Evolutionary conservation across 2,797 vertebrate genomes (phyloP), one percentile per base, ranked within the genome.

Genomic region (Cryptoprocta ferox): DNA sequence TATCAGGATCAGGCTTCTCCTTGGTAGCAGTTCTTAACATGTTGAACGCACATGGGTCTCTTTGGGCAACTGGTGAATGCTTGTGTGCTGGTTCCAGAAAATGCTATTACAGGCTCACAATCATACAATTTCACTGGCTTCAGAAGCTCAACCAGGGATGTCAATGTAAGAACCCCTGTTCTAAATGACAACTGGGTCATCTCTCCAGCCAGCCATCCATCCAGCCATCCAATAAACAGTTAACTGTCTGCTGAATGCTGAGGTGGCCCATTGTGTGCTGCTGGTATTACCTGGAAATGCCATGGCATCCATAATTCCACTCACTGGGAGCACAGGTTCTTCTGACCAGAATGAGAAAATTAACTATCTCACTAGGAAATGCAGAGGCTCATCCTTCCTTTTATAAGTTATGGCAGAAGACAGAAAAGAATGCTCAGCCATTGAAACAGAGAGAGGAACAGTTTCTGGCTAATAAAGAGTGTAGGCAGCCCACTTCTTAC

Each of bases 341-440:
- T 92, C 87, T 86, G 61, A 81, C 12, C 48, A n/a, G 78, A 56
- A 73, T 76, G 30, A 89, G 42, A 35, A 91, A 97, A 94, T 68
- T 35, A 84, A 5, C 2, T 14, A n/a, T 63, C 48, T 94, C 45
- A 80, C 21, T 76, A 86, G 75, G 73, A 82, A 35, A 32, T 35
- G 28, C 3, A 81, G 53, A 84, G 14, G 83, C 12, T 75, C 71
- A 68, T 12, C 76, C 30, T 83, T 85, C 37, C 66, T 66, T 95
- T 89, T 42, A 42, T n/a, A 92, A 63, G 4, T 70, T 35, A 87
- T 8, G 10, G 24, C 45, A 91, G 56, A 80, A 86, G 92, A 73
- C 13, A 65, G 76, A 13, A 66, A 91, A 88, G 24, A 37, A 56
- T 19, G 14, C 11, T 3, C 4, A 26, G 10, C 8, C 56, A n/a